Base-by-base conservation (phyloP, 2,888 invertebrate species). In the Rosalia funebris region DNA sequence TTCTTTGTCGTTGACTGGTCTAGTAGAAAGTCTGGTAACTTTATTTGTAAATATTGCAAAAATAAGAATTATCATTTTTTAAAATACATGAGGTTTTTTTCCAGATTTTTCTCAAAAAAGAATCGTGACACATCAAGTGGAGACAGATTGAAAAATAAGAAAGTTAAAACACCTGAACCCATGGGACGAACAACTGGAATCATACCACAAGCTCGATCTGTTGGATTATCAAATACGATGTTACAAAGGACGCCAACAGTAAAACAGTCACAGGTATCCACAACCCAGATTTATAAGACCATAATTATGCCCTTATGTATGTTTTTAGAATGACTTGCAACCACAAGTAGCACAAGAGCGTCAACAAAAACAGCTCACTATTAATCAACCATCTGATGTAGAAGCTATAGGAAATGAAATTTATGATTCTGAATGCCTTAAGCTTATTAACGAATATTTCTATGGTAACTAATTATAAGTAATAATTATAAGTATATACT, bases 361-460 rank as follows among this genome's bases (percentile, higher is more conserved):
- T 19, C 86, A 90, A 7, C 88, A 87, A 17, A 92, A 91, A 72
- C 89, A 89, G 65, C 87, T 92, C 83, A 91, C 93, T 0, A 88
- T 91, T 0, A 82, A 88, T 0, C 85, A 88, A 0, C 89, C 90
- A 5, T 89, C 88, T 0, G 87, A 89, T 0, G 88, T 93, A 0
- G 93, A 93, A 77, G 86, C 91, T 0, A 89, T 93, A 1, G 93
- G 93, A 63, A 90, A 93, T 73, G 95, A 95, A 81, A 90, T 94
- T 68, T 95, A 91, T 73, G 95, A 96, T 76, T 85, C 88, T 0
- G 94, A 95, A 64, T 95, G 95, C 71, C 83, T 96, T 63, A 93
- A 92, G 72, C 84, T 95, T 39, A 96, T 99, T 77, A 97, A 99
- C 77, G 99, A 99, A 80, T 99, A 98, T 82, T 98, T 97, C 82